Evolutionary conservation across 2,797 vertebrate species (phyloP).

Genomic region (Malurus leucopterus): DNA sequence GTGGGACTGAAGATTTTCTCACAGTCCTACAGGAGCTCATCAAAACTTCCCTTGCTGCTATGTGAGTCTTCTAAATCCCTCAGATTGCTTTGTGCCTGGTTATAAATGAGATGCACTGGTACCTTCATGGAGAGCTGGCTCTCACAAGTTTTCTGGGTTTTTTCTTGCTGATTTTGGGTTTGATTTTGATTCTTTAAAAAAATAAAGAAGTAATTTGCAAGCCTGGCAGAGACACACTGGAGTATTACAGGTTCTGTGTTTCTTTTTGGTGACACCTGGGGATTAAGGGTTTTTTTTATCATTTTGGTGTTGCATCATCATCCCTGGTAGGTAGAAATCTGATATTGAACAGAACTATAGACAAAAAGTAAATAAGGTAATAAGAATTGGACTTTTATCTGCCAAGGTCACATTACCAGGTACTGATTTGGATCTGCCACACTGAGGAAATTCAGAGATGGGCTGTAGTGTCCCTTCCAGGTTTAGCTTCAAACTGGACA

Average conservation of each 20-base stretch:
- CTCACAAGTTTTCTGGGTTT: rapidly evolving
- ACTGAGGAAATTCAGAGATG: neutral
- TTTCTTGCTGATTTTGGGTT: neutral
- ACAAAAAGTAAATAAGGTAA: too few species aligned
- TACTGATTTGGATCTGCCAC: neutral
- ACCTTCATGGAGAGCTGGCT: neutral
- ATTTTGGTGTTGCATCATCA: neutral
- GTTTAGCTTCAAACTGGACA: neutral
- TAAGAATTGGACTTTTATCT: neutral
- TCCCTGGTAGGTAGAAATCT: neutral
- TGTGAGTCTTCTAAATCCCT: neutral
- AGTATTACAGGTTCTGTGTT: neutral
- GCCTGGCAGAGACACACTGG: neutral
- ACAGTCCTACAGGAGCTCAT: neutral
- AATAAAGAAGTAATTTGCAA: neutral
- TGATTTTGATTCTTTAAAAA: neutral
- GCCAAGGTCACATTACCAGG: neutral
- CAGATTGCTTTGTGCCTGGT: neutral
- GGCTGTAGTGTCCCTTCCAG: neutral
- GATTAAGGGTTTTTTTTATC: neutral
- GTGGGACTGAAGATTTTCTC: neutral
- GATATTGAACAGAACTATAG: neutral
- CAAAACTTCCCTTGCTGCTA: neutral
- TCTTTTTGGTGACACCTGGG: neutral
- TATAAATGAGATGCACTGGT: neutral